Percentiles rank a stretch among this genome's conserved stretches.
Evolutionary conservation across 2,888 invertebrate genomes (phyloP).

Genomic region (Hyalella azteca): DNA sequence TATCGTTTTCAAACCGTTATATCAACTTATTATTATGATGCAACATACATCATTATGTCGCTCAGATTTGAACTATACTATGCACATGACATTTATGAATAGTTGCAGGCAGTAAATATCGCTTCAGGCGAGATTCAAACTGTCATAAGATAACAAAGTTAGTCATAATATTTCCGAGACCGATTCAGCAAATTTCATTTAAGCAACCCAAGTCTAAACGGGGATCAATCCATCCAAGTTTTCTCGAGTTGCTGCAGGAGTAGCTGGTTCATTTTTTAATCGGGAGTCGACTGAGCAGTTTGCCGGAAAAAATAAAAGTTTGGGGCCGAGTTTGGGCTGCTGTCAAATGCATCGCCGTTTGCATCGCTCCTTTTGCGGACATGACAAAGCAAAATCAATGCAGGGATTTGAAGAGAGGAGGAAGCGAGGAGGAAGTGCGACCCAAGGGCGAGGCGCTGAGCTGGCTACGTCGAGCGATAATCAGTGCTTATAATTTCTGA

Average conservation of each 20-base stretch:
- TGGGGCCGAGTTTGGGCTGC: conserved; percentile 8
- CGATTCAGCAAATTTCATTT: conserved; percentile 10
- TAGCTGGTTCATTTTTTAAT: not conserved
- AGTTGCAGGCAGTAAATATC: too few relatives aligned
- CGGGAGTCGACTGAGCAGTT: not conserved
- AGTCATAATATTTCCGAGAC: too few relatives aligned
- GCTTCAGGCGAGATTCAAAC: too few relatives aligned
- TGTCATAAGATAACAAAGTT: too few relatives aligned
- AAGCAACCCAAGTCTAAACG: not conserved
- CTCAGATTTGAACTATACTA: too few relatives aligned
- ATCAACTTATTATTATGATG: too few relatives aligned
- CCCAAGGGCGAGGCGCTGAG: too few relatives aligned
- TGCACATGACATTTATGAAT: too few relatives aligned
- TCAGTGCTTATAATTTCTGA: too few relatives aligned
- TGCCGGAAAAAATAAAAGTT: conserved; percentile 20
- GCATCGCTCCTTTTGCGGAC: conserved; percentile 32
- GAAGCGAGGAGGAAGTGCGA: not conserved
- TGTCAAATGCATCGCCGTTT: conserved; percentile 32
- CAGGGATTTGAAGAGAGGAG: not conserved
- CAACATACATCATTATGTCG: too few relatives aligned
- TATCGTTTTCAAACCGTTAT: too few relatives aligned
- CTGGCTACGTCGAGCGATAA: too few relatives aligned
- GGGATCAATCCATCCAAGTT: conserved; percentile 7
- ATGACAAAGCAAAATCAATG: conserved; percentile 33
- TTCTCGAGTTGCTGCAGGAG: conserved; percentile 17